Evolutionary conservation across 2,113 vertebrate genomes (phyloP).

Genomic region (Xerus inauris): DNA sequence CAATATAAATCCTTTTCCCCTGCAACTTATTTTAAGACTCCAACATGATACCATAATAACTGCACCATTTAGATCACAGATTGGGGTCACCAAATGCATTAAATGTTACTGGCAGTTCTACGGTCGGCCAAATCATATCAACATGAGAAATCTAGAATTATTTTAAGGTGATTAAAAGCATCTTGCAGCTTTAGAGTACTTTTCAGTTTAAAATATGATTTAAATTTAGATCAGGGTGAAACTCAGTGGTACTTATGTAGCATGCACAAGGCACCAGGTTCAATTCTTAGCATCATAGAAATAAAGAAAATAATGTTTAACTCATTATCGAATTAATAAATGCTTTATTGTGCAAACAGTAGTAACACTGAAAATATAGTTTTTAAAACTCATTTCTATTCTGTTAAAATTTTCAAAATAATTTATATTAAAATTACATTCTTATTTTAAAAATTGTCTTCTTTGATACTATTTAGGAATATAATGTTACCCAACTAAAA

Average conservation of each 20-base stretch:
- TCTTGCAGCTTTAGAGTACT: background rate
- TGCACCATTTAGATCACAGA: background rate
- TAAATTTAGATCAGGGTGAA: background rate
- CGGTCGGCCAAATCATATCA: background rate
- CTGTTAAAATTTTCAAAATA: background rate
- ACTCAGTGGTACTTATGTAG: background rate
- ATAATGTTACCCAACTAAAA: background rate
- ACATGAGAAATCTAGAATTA: background rate
- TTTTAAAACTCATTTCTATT: background rate
- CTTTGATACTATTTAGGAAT: background rate
- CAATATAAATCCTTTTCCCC: background rate
- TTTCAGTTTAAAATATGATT: conserved; percentile 25
- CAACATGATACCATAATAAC: background rate
- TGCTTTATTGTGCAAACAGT: background rate
- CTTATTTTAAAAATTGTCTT: background rate
- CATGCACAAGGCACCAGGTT: background rate
- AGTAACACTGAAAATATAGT: background rate
- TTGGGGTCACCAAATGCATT: background rate
- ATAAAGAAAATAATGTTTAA: background rate
- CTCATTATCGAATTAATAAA: conserved; percentile 18
- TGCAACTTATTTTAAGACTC: background rate
- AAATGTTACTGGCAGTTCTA: background rate
- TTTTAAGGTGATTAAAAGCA: conserved; percentile 2
- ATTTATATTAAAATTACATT: background rate
- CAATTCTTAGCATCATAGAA: background rate